phyloP scores from a whole-genome alignment of 2,888 invertebrate species.

The Drosophila lacicola region DNA sequence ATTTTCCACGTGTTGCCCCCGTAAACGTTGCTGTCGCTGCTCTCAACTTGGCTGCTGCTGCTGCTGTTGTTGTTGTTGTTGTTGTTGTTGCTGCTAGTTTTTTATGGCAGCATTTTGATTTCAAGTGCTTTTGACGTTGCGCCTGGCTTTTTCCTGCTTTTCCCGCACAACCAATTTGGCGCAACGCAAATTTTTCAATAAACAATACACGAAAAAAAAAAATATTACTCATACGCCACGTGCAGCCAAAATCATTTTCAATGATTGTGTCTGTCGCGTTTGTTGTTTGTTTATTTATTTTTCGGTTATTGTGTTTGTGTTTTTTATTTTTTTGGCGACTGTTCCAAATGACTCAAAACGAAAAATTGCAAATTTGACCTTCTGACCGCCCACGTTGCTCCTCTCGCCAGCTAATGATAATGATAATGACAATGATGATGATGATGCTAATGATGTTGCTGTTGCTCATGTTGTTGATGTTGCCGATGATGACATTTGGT shows the following conservation, averaged over 20 bases:
- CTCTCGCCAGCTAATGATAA: slow-evolving; percentile 32
- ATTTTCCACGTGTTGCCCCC: slow-evolving; percentile 57
- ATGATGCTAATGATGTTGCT: not conserved
- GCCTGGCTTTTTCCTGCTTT: slow-evolving; percentile 11
- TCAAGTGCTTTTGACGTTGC: slow-evolving; percentile 47
- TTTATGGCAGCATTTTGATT: slow-evolving; percentile 40
- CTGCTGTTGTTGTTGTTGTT: slow-evolving; percentile 22
- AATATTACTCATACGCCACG: slow-evolving; percentile 72
- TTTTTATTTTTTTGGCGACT: slow-evolving; percentile 22
- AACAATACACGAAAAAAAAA: slow-evolving; percentile 26
- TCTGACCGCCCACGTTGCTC: slow-evolving; percentile 61
- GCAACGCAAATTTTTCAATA: slow-evolving; percentile 53
- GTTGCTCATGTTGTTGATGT: slow-evolving; percentile 15
- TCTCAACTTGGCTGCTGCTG: slow-evolving; percentile 12
- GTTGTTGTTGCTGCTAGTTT: slow-evolving; percentile 30
- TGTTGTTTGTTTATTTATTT: slow-evolving; percentile 12
- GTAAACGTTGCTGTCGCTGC: slow-evolving; percentile 6
- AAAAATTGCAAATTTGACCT: slow-evolving; percentile 51
- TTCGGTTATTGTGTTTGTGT: not conserved
- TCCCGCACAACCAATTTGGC: slow-evolving; percentile 42
- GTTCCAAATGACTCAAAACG: slow-evolving; percentile 23
- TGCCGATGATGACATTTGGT: slow-evolving; percentile 39
- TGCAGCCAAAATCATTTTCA: slow-evolving; percentile 48
- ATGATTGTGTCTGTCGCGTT: slow-evolving; percentile 25
- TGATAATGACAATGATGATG: slow-evolving; percentile 28